Evolutionary conservation across 1,140 invertebrate genomes (phyloP).

Genomic region (Glossosoma conforme): DNA sequence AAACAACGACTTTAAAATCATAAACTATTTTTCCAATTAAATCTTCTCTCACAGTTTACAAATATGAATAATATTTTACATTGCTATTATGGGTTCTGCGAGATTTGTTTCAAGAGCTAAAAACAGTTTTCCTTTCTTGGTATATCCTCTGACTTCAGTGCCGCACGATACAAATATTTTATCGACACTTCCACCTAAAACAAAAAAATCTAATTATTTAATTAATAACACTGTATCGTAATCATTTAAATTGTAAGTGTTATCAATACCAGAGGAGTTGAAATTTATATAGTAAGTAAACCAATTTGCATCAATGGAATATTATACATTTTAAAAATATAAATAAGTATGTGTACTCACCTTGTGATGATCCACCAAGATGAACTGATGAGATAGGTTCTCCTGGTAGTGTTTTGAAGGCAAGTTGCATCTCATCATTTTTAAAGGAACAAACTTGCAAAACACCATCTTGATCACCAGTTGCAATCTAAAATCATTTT

Average conservation of each 20-base stretch:
- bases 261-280: too few species aligned
- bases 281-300: too few species aligned
- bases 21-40: neutral
- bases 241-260: too few species aligned
- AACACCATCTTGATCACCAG: constrained; percentile 27
- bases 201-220: constrained; percentile 1
- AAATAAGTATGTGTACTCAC: constrained; percentile 8
- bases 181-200: constrained; percentile 23
- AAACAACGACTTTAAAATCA: too few species aligned
- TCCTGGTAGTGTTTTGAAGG: constrained; percentile 29
- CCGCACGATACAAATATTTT: constrained; percentile 28
- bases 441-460: constrained; percentile 26
- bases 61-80: too few species aligned
- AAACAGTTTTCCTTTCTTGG: constrained; percentile 31
- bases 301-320: too few species aligned
- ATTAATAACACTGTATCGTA: too few species aligned
- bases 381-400: constrained; percentile 27
- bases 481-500: constrained; percentile 19
- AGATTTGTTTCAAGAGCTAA: constrained; percentile 27
- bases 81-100: constrained; percentile 25
- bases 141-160: constrained; percentile 26
- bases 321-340: neutral
- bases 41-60: too few species aligned
- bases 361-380: constrained; percentile 24
- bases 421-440: constrained; percentile 28